Base-by-base conservation (phyloP, 2,888 invertebrate genomes). In the Ceratothoa steindachneri region DNA sequence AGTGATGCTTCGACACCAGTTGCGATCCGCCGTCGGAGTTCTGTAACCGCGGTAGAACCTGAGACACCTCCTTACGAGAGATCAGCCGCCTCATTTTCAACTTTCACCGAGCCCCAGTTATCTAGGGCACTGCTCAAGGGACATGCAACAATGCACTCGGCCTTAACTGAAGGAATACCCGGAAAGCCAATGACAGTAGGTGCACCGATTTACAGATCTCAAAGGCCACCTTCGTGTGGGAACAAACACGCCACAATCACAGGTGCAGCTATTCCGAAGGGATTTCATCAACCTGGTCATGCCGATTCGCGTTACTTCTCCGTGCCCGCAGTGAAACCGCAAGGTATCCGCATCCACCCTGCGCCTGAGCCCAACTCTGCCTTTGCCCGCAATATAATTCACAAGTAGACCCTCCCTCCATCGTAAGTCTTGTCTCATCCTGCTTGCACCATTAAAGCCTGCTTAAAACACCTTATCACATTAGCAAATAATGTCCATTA, bases 271-370 rank as follows among this genome's bases (percentile, higher is more conserved):
- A 66, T 75, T 29, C 73, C 75, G 53, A 78, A 78, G 69, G 78
- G 78, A 69, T 78, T 78, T 73, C 78, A 78, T 55, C 78, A 75
- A 53, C 78, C 78, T 64, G 74, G 73, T 71, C 78, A 78, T 67
- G 70, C 72, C 64, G 78, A 78, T 72, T 71, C 78, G n/a, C 73
- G 78, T 30, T 78, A 78, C 74, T 78, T 78, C 74, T 75, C 75
- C 69, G 78, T 78, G 51, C 78, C 78, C 55, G 71, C 78, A 64
- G 75, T 73, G 64, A 73, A 75, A 69, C 75, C 78, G 70, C 69
- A 73, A 76, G 75, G 75, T 76, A 75, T 74, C 72, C 75, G 77
- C 53, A 73, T 75, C 67, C 75, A 78, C 73, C 78, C 78, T 71
- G 75, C 78, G 71, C 78, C 78, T 60, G 55, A 69, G 30, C 19